Base-by-base conservation (phyloP, 2,797 vertebrate species). In the Tarsius wallacei region DNA sequence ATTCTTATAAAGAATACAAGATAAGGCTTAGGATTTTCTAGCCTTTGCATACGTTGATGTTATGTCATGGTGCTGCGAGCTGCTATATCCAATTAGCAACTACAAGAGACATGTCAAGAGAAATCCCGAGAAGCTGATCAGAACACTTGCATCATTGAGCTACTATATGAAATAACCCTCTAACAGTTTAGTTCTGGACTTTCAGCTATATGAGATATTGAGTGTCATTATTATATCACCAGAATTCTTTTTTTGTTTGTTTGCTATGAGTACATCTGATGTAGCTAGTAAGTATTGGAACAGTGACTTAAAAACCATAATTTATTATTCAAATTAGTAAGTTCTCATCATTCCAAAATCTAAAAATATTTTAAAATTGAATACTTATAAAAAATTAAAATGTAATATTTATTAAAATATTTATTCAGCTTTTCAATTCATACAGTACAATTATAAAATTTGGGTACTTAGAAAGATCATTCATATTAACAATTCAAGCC, bases 281-380 rank as follows among this genome's bases (percentile, higher is more conserved):
- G 0, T 33, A 70, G 42, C 5, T 53, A 90, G 15, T 64, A 74
- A 21, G 6, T 66, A 10, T 78, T 87, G 16, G 7, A 82, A 78
- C 0, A 55, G 11, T 59, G 87, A 77, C 64, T 82, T 74, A 91
- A 94, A 96, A 96, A 80, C 15, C 19, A 81, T 42, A 4, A 66
- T 11, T 64, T 93, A 2, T 71, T 10, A 92, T 77, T 74, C 19
- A 74, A 95, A 78, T 74, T 9, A 88, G 31, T 85, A 47, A 4
- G 7, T 61, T 88, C 1, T 71, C n/a, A 2, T 1, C 31, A 91
- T 24, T 53, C 7, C 3, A 93, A 93, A 77, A 49, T 61, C 1
- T 55, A 5, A 91, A 70, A 64, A 77, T 66, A 76, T 47, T 93
- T 94, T 36, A 42, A 93, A 81, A 49, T 55, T 49, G 70, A 64